These are phyloP conservation scores for Kuschelorhynchus macadamiae DNA, from an alignment of 2,888 invertebrate genomes.

Conservation along the genomic window DNA sequence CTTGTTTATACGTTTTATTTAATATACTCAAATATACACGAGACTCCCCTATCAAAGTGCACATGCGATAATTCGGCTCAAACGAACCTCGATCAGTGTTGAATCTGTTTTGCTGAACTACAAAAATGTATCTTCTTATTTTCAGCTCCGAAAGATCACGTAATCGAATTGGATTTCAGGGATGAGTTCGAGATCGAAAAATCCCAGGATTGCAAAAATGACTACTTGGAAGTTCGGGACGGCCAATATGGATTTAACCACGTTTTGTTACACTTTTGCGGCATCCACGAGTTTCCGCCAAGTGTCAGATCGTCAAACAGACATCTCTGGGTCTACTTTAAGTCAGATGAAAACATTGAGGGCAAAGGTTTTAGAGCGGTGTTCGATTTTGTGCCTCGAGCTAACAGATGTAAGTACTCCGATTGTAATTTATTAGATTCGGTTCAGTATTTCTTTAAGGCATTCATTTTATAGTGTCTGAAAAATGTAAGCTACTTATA, in stretches of 20 bases:
- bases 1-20: too few relatives aligned
- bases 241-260: constrained; percentile 84
- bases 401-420: constrained; percentile 72
- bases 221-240: constrained; percentile 86
- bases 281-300: constrained; percentile 80
- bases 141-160: constrained; percentile 74
- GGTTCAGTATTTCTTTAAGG: too few relatives aligned
- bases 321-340: constrained; percentile 84
- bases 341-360: constrained; percentile 86
- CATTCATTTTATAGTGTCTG: too few relatives aligned
- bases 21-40: too few relatives aligned
- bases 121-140: constrained; percentile 53
- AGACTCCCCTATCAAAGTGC: too few relatives aligned
- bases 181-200: constrained; percentile 83
- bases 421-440: not conserved
- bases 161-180: constrained; percentile 84
- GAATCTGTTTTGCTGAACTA: not conserved
- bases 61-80: too few relatives aligned
- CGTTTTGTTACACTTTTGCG: constrained; percentile 76
- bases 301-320: constrained; percentile 81
- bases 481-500: too few relatives aligned
- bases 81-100: too few relatives aligned
- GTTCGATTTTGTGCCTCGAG: constrained; percentile 77
- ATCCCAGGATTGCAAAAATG: constrained; percentile 80
- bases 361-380: constrained; percentile 84